Conservation (phyloP, 30 jellyfish, hydroid and myxozoan species). For the Phacellophora camtschatica region DNA sequence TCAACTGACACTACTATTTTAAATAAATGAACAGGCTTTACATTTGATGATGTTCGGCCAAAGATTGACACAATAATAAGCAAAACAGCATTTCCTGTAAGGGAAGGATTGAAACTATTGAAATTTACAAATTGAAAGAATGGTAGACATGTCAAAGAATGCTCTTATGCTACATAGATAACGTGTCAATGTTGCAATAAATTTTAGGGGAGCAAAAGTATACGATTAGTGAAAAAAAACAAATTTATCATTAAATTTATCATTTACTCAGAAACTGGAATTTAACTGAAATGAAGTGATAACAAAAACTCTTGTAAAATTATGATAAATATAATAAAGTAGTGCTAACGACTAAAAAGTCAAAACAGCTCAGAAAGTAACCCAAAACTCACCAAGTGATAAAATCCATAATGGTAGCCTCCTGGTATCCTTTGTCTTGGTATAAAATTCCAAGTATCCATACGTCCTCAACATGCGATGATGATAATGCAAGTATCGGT, state of each 20-base stretch:
- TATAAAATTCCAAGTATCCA: constrained; percentile 84
- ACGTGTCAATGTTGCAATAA: no score
- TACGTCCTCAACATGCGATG: constrained; percentile 81
- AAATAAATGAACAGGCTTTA: constrained; percentile 46
- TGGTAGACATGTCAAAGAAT: no score
- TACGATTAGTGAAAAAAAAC: no score
- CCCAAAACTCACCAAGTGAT: constrained; percentile 73
- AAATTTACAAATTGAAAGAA: no score
- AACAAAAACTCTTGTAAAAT: no score
- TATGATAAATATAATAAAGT: no score
- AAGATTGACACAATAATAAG: constrained; percentile 72
- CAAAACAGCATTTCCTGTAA: constrained; percentile 81
- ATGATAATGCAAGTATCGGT: constrained; percentile 85
- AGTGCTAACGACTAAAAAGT: neutral
- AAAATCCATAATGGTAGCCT: constrained; percentile 84
- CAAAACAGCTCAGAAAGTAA: neutral
- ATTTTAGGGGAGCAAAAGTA: no score
- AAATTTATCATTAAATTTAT: no score
- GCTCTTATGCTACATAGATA: no score
- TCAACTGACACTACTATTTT: constrained; percentile 67
- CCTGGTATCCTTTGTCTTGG: constrained; percentile 78
- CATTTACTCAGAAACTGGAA: no score
- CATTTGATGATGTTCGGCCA: constrained; percentile 31
- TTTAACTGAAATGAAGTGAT: no score
- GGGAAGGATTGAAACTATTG: no score